phyloP scores from a whole-genome alignment of 2,888 invertebrate species.

The Drosophila suboccidentalis region DNA sequence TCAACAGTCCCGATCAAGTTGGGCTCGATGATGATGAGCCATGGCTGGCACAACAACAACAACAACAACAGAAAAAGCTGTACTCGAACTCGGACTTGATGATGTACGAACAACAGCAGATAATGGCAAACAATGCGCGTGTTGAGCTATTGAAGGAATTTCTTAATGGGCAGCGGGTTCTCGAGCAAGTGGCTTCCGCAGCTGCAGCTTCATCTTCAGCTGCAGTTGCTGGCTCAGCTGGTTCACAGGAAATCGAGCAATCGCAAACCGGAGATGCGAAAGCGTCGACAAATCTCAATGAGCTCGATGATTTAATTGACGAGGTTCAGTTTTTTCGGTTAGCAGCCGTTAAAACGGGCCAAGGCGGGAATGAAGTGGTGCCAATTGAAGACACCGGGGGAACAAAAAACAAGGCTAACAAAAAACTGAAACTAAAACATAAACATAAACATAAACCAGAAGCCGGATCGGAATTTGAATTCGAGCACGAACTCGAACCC shows the following conservation, averaged over 20 bases:
- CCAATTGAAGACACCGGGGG: conserved; percentile 83
- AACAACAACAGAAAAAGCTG: conserved; percentile 46
- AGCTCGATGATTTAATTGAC: conserved; percentile 48
- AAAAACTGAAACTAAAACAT: no score
- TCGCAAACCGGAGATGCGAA: conserved; percentile 19
- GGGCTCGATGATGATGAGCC: conserved; percentile 34
- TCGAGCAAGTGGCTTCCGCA: conserved; percentile 54
- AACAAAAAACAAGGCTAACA: conserved; percentile 25
- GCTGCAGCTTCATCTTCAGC: conserved; percentile 3
- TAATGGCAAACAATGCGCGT: conserved; percentile 75
- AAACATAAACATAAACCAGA: background rate
- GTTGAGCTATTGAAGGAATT: conserved; percentile 76
- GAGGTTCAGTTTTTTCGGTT: conserved; percentile 83
- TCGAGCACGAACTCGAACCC: conserved; percentile 19
- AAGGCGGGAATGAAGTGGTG: conserved; percentile 73
- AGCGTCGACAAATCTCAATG: conserved; percentile 13
- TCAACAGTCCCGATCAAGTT: conserved; percentile 1
- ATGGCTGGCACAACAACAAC: conserved; percentile 2
- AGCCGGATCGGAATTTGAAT: conserved; percentile 21
- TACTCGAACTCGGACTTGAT: conserved; percentile 73
- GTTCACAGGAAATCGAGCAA: conserved; percentile 8
- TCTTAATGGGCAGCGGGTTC: conserved; percentile 58
- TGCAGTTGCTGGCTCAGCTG: conserved; percentile 3
- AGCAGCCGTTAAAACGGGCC: conserved; percentile 78
- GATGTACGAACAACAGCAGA: conserved; percentile 73